Evolutionary conservation across 2,888 invertebrate genomes (phyloP), one percentile per base, ranked within the genome.

Genomic region (Notocelia uddmanniana): DNA sequence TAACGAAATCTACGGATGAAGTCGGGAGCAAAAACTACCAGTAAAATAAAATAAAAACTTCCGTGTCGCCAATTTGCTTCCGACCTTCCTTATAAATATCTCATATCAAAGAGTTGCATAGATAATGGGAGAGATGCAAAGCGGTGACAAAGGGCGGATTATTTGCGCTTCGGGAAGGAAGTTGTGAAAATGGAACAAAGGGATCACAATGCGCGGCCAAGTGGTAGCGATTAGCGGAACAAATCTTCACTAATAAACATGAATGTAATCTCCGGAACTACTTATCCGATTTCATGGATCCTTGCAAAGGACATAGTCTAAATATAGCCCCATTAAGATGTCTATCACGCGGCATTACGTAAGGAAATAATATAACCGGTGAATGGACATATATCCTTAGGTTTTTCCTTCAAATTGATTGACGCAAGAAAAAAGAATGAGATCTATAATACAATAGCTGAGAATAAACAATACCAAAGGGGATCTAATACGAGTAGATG

Each of bases 171-270:
- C 50, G 37, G 58, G 57, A 55, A 68, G 57, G 48, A 34, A 59
- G 41, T 59, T 66, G 45, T 58, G 66, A 66, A 70, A 52, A 70
- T 58, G 52, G 34, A 59, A 57, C 57, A 50, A 70, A 70, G 58
- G 15, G 23, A 58, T 48, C 31, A 48, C 45, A 68, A n/a, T 13
- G 59, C 50, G 68, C 45, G 68, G 50, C 23, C n/a, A 13, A 55
- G 8, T 55, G 55, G 6, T 9, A 55, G 26, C 55, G 26, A n/a
- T 55, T 23, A n/a, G 55, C 54, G 54, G 21, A 11, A 26, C 26
- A 26, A 26, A 26, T 26, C n/a, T n/a, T n/a, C n/a, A n/a, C n/a
- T n/a, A n/a, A n/a, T n/a, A n/a, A n/a, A n/a, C n/a, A n/a, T n/a
- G n/a, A n/a, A n/a, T n/a, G n/a, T n/a, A 26, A 26, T 26, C 26